phyloP scores from a whole-genome alignment of 2,888 invertebrate genomes.

The Eristalinus aeneus region DNA sequence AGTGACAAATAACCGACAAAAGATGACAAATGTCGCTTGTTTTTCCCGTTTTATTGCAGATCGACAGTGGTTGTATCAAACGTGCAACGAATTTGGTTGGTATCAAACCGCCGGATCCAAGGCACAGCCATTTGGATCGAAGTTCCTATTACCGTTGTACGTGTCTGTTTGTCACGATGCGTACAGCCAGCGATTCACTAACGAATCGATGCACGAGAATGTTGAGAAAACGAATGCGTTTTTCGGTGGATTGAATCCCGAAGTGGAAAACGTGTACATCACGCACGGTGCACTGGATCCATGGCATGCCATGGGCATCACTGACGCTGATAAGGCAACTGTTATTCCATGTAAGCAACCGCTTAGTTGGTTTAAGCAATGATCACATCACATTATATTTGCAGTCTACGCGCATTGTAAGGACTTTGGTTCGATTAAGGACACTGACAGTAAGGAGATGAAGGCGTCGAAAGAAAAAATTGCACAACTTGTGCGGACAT shows the following conservation, averaged over 20 bases:
- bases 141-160: constrained; percentile 76
- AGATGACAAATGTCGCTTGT: background rate
- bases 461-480: constrained; percentile 76
- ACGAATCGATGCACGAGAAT: constrained; percentile 73
- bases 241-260: constrained; percentile 81
- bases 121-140: constrained; percentile 82
- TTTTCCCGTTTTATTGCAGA: constrained; percentile 72
- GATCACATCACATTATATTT: too few relatives aligned
- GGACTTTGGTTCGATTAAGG: constrained; percentile 77
- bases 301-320: constrained; percentile 82
- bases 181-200: constrained; percentile 75
- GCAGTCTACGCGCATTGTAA: constrained; percentile 78
- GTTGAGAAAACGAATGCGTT: constrained; percentile 79
- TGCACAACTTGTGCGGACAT: constrained; percentile 76
- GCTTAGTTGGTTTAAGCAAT: background rate
- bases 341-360: constrained; percentile 76
- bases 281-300: constrained; percentile 83
- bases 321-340: constrained; percentile 75
- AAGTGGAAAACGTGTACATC: constrained; percentile 81
- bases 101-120: constrained; percentile 87
- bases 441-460: constrained; percentile 75
- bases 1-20: background rate
- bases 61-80: constrained; percentile 91
- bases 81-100: constrained; percentile 93
- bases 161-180: constrained; percentile 76